phyloP scores from a whole-genome alignment of 2,797 vertebrate genomes.

The Buphagus erythrorhynchus region DNA sequence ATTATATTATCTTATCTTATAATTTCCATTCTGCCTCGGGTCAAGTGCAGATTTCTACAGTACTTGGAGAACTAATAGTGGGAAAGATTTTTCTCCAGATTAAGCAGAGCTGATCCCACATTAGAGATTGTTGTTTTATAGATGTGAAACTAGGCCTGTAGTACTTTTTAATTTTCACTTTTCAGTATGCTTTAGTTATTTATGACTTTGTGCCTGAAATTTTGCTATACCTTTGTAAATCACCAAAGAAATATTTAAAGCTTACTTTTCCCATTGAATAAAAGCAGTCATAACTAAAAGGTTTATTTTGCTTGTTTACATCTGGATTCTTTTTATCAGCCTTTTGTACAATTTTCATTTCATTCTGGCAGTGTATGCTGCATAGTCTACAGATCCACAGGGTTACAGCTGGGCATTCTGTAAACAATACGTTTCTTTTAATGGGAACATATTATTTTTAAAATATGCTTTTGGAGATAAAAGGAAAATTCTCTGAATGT shows the following conservation, averaged over 20 bases:
- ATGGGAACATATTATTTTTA: neutral
- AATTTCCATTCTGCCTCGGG: constrained; percentile 31
- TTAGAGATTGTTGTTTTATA: neutral
- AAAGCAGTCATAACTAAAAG: neutral
- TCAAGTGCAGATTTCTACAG: constrained; percentile 25
- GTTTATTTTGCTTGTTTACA: neutral
- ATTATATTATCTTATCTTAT: constrained; percentile 37
- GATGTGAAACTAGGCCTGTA: neutral
- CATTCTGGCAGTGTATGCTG: neutral
- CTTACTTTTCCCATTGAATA: neutral
- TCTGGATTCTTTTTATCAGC: neutral
- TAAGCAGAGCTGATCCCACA: neutral
- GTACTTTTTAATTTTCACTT: neutral
- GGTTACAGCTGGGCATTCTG: neutral
- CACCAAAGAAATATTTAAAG: neutral
- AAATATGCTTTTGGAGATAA: constrained; percentile 15
- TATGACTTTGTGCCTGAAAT: neutral
- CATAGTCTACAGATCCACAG: neutral
- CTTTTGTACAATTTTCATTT: neutral
- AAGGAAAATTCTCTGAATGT: constrained; percentile 22
- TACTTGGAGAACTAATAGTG: neutral
- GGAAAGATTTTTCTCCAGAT: constrained; percentile 4
- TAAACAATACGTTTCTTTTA: neutral
- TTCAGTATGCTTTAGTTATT: neutral
- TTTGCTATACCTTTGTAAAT: neutral